Conservation (phyloP, 2,888 invertebrate genomes). For the Xanthia togata region DNA sequence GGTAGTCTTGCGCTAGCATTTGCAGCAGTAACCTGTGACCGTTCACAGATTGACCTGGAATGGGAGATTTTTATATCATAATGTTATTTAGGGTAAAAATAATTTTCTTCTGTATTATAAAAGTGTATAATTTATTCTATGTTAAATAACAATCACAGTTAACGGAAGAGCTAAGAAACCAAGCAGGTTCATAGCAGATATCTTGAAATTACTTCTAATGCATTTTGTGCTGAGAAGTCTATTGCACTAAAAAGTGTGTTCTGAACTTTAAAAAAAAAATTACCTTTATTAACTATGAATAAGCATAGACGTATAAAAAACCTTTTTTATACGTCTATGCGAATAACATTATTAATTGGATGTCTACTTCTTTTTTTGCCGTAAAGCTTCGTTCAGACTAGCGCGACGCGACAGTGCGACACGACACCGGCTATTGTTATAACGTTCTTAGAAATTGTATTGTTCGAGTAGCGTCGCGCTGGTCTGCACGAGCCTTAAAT, state of each 20-base stretch:
- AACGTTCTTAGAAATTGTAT: too few relatives aligned
- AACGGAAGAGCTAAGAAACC: neutral
- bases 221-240: neutral
- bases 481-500: too few relatives aligned
- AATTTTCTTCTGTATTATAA: neutral
- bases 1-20: slow-evolving; percentile 92
- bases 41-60: slow-evolving; percentile 88
- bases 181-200: neutral
- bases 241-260: neutral
- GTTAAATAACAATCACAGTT: neutral
- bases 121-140: slow-evolving; percentile 1
- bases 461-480: too few relatives aligned
- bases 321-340: too few relatives aligned
- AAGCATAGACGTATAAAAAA: too few relatives aligned
- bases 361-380: neutral
- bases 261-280: neutral
- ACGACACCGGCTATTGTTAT: too few relatives aligned
- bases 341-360: neutral
- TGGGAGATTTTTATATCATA: neutral
- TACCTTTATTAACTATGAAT: too few relatives aligned
- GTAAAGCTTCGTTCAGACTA: too few relatives aligned
- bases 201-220: neutral
- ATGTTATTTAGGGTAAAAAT: neutral
- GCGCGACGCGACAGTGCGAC: too few relatives aligned
- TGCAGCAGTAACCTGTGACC: slow-evolving; percentile 94